These are phyloP conservation scores for Autographa gamma DNA, from an alignment of 2,888 invertebrate genomes.

Conservation along the genomic window DNA sequence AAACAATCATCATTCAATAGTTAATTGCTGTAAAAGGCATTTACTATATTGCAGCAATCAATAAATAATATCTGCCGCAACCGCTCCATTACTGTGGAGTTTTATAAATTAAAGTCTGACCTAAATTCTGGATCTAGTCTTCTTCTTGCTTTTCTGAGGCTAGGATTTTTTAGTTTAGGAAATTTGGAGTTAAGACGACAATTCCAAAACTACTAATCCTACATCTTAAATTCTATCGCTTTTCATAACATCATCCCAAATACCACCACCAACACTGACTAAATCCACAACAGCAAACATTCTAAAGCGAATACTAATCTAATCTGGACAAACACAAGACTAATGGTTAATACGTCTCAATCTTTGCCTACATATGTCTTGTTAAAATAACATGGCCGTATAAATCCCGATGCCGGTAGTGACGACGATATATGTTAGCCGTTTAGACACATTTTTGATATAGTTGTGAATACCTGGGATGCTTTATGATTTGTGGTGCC, in stretches of 20 bases:
- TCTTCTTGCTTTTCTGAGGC: no score
- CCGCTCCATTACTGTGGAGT: no score
- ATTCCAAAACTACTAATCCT: no score
- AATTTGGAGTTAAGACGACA: no score
- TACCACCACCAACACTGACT: not conserved
- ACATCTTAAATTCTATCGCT: not conserved
- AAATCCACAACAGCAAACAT: constrained; percentile 46
- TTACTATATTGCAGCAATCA: no score
- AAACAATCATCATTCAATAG: no score
- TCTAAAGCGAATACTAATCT: constrained; percentile 34
- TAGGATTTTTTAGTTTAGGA: no score
- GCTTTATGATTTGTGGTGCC: constrained; percentile 51
- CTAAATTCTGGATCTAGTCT: no score
- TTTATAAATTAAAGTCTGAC: no score
- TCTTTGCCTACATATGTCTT: constrained; percentile 64
- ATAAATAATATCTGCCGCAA: no score
- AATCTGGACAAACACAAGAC: constrained; percentile 34
- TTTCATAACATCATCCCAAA: constrained; percentile 14
- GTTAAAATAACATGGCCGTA: constrained; percentile 69
- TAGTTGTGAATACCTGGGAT: constrained; percentile 50
- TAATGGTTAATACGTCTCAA: constrained; percentile 60
- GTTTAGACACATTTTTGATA: constrained; percentile 59
- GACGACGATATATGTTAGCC: constrained; percentile 47
- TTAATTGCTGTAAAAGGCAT: no score
- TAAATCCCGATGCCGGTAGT: constrained; percentile 79